Evolutionary conservation across 2,113 vertebrate genomes (phyloP), one percentile per base, ranked within the genome.

Genomic region (Oncorhynchus clarkii): DNA sequence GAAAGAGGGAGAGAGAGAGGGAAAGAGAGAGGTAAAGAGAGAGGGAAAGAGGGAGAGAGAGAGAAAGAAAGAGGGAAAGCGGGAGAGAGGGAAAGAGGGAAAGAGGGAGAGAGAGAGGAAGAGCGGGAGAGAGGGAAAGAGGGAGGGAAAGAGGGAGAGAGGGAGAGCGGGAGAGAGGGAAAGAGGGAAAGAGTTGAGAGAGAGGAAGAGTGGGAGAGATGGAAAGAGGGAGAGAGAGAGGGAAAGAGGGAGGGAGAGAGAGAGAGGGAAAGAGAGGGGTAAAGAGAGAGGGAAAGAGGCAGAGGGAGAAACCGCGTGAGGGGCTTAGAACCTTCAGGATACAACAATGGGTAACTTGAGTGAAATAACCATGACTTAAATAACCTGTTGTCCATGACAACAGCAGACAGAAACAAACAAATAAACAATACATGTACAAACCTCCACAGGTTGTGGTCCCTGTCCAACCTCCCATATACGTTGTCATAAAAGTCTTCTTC

Each of bases 401-500:
- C 51, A 54, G 51, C 51, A 54, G 51, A 54, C 51, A 18, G 18
- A 54, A 54, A 54, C 51, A 54, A 62, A 59, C 7, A 70, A 59
- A 83, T 48, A 67, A 2, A 77, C 78, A 66, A 3, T 67, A 29
- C 4, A 82, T 87, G 67, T 62, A 90, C 91, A 80, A 88, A 94
- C 92, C 92, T 93, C 86, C 77, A 88, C 84, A 89, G 86, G 84
- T 87, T 73, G 76, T 82, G 77, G 60, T 84, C 67, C 74, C 75
- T 66, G 70, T 82, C 72, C 70, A 81, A 57, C 74, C 78, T 89
- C 85, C 87, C 88, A 90, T 87, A 77, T 72, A 88, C 89, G 81
- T 60, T 78, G 60, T 29, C 39, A 20, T 9, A 29, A 67, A 54
- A 74, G 69, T 80, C 75, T 45, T 80, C 14, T 84, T 72, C 75